Evolutionary conservation across 2,888 invertebrate species (phyloP), one percentile per base, ranked within the genome.

Genomic region (Melanotus villosus): DNA sequence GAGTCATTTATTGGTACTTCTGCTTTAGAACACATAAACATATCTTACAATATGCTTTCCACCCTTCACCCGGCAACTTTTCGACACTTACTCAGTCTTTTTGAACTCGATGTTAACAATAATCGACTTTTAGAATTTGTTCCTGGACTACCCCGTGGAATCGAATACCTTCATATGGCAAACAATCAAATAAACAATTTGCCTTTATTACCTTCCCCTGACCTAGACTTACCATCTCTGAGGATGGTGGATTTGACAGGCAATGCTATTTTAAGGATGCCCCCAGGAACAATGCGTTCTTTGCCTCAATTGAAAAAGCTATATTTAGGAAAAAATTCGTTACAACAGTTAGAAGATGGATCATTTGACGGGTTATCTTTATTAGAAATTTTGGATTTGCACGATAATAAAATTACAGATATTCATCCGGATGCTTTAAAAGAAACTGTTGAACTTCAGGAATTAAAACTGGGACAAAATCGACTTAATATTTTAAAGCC

Each of bases 41-140:
- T 96, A 58, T 94, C 95, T 0, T 87, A 89, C 12, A 96, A 96
- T 80, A 89, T 90, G 12, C 83, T 96, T 18, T 87, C 89, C 6
- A 87, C 88, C 0, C 82, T 95, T 63, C 94, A 93, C 83, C 91
- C 93, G 1, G 89, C 92, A 18, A 94, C 94, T 0, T 93, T 96
- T 76, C 86, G 91, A 67, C 92, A 92, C 77, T 83, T 96, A 59
- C 88, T 89, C 54, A 90, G 91, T 72, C 86, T 96, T 0, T 95
- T 92, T 76, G 94, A 94, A 83, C 84, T 96, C 21, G 95, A 95
- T 80, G 88, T 91, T 0, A 92, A 93, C 76, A 86, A 87, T 73
- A 96, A 95, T 82, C 87, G 89, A 65, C 81, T 95, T 69, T 84
- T 90, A n/a, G 91, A 92, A 77, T 89, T 95, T 72, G 89, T 93